Percentiles rank a stretch among this genome's conserved stretches.
These are phyloP conservation scores for Bradysia coprophila DNA, from an alignment of 1,140 invertebrate species.

Conservation along the genomic window DNA sequence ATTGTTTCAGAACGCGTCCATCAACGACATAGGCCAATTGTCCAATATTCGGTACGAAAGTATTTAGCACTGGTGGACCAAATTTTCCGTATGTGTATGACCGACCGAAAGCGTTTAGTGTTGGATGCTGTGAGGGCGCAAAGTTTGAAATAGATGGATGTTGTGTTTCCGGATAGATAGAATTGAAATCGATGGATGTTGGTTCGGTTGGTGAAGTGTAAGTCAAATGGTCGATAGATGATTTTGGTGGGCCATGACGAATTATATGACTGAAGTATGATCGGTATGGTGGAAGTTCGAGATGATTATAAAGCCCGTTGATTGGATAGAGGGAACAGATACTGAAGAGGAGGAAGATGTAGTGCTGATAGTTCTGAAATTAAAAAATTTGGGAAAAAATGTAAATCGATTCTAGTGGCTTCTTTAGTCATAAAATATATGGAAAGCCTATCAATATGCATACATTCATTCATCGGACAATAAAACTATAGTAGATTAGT, in stretches of 20 bases:
- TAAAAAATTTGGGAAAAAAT: no score
- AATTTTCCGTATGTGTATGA: background rate
- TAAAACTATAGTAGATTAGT: no score
- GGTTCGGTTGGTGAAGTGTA: background rate
- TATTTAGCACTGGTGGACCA: background rate
- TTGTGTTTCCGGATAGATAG: background rate
- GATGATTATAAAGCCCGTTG: background rate
- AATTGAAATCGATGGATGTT: background rate
- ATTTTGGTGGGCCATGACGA: background rate
- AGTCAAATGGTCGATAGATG: background rate
- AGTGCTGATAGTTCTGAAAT: background rate
- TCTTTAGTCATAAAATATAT: no score
- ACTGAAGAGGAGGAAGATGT: background rate
- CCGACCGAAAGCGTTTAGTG: background rate
- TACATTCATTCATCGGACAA: no score
- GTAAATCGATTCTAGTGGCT: no score
- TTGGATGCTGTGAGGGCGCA: background rate
- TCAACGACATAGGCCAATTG: slow-evolving; percentile 11
- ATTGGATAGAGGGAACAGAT: background rate
- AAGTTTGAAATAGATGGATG: background rate
- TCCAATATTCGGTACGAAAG: background rate
- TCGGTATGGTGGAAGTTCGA: no score
- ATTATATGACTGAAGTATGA: background rate
- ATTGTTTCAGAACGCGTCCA: slow-evolving; percentile 20
- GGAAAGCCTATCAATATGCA: no score